Evolutionary conservation across 2,113 vertebrate genomes (phyloP).

Genomic region (Struthio camelus): DNA sequence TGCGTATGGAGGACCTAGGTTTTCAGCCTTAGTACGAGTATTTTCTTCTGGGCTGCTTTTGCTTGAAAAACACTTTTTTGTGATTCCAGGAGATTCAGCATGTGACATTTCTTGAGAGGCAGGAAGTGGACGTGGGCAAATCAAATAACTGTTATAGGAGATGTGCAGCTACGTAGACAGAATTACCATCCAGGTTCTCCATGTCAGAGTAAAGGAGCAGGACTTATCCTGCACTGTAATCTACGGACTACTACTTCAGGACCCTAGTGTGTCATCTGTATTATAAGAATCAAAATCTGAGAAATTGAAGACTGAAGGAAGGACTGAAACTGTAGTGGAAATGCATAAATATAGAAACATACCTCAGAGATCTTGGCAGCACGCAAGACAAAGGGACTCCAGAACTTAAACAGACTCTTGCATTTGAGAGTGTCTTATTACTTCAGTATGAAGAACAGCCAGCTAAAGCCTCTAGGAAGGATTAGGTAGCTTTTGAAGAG

Average conservation of each 20-base stretch:
- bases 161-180: background rate
- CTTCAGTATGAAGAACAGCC: background rate
- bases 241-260: background rate
- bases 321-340: background rate
- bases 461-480: background rate
- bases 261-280: rapidly evolving
- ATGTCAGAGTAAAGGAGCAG: background rate
- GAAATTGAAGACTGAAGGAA: background rate
- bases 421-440: background rate
- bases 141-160: background rate
- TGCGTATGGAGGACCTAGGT: no score
- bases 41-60: background rate
- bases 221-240: background rate
- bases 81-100: rapidly evolving
- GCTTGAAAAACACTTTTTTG: rapidly evolving
- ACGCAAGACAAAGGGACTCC: background rate
- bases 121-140: background rate
- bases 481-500: background rate
- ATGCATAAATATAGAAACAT: rapidly evolving
- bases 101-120: background rate
- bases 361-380: rapidly evolving
- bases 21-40: rapidly evolving
- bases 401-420: background rate
- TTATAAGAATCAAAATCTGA: background rate
- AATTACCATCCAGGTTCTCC: rapidly evolving